Percentiles rank a stretch among this genome's conserved stretches.
Conservation (phyloP, 1,140 invertebrate genomes). For the Dreissena rostriformis region DNA sequence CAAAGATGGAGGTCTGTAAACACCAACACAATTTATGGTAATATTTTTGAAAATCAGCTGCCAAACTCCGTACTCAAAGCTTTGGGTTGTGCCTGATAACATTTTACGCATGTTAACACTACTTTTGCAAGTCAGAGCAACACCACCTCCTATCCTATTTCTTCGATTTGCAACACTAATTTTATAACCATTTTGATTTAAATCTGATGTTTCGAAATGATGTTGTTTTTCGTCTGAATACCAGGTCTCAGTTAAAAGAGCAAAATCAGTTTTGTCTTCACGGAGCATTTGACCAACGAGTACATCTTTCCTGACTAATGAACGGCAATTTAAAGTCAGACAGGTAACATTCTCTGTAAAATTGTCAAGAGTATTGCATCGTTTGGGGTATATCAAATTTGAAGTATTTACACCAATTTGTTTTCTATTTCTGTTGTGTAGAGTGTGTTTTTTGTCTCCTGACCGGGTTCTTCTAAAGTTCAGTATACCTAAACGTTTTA, state of each 20-base stretch:
- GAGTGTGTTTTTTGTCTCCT: no score
- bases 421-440: no score
- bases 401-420: conserved; percentile 21
- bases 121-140: conserved; percentile 44
- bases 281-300: conserved; percentile 36
- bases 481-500: no score
- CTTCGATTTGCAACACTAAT: conserved; percentile 26
- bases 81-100: conserved; percentile 12
- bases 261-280: conserved; percentile 40
- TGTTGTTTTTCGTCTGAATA: neutral
- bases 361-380: conserved; percentile 12
- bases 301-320: conserved; percentile 31
- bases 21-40: conserved; percentile 5
- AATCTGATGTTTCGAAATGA: conserved; percentile 31
- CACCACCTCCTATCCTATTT: conserved; percentile 41
- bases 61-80: conserved; percentile 36
- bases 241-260: conserved; percentile 23
- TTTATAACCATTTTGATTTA: conserved; percentile 12
- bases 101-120: conserved; percentile 33
- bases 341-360: conserved; percentile 26
- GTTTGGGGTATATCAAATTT: conserved; percentile 29
- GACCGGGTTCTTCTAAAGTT: no score
- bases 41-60: conserved; percentile 30
- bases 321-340: neutral
- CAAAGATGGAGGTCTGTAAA: conserved; percentile 32